Percentiles rank a stretch among this genome's conserved stretches.
phyloP scores from a whole-genome alignment of 35 echinoderm and acorn worm species.

The Ptychodera flava region DNA sequence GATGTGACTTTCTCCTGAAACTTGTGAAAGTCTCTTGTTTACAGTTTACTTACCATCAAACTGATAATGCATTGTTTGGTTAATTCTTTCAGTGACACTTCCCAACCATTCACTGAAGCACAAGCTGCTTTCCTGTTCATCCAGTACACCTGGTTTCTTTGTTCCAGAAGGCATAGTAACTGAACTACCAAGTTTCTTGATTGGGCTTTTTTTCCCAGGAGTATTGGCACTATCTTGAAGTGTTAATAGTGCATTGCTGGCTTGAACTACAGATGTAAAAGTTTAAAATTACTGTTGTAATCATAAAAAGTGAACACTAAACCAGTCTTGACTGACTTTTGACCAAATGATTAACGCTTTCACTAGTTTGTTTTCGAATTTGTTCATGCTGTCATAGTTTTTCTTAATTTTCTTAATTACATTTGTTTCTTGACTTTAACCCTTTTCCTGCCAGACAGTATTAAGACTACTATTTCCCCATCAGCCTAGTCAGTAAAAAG shows the following conservation, averaged over 20 bases:
- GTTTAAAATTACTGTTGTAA: no score
- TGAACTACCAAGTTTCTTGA: neutral
- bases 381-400: no score
- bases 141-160: neutral
- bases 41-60: slow-evolving; percentile 96
- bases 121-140: neutral
- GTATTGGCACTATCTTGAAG: slow-evolving; percentile 83
- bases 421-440: no score
- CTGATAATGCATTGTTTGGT: slow-evolving; percentile 98
- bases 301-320: no score
- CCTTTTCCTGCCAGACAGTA: no score
- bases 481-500: no score
- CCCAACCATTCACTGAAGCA: slow-evolving; percentile 70
- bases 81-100: slow-evolving; percentile 95
- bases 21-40: no score
- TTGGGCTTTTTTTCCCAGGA: slow-evolving; percentile 46
- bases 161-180: neutral
- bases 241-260: slow-evolving; percentile 92
- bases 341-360: neutral
- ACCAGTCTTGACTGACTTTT: neutral
- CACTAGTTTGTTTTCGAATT: neutral
- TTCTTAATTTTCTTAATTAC: no score
- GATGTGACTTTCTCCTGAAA: no score
- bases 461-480: no score
- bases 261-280: slow-evolving; percentile 62